Evolutionary conservation across 2,113 vertebrate species (phyloP).

Genomic region (Cynocephalus volans): DNA sequence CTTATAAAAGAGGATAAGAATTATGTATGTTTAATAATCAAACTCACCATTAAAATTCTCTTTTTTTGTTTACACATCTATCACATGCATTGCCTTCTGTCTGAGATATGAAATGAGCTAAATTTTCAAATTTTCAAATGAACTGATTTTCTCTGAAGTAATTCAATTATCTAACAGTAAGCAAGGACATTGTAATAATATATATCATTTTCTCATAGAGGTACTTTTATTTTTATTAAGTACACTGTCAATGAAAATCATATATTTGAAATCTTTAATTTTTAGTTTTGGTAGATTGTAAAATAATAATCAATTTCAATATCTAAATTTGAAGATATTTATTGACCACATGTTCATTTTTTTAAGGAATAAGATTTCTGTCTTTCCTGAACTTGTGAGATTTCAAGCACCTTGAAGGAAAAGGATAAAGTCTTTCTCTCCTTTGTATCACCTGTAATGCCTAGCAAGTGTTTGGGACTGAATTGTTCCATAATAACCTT

Average conservation of each 20-base stretch:
- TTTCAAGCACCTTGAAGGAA: slow-evolving; percentile 21
- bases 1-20: not conserved
- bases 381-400: not conserved
- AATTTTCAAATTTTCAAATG: slow-evolving; percentile 67
- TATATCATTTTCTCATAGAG: slow-evolving; percentile 81
- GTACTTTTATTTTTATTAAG: slow-evolving; percentile 81
- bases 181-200: slow-evolving; percentile 78
- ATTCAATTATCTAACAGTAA: slow-evolving; percentile 81
- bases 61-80: not conserved
- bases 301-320: not conserved
- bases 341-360: not conserved
- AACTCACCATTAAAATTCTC: not conserved
- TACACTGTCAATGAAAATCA: slow-evolving; percentile 52
- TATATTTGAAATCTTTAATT: slow-evolving; percentile 19
- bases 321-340: not conserved
- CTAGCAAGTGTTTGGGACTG: not conserved
- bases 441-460: not conserved
- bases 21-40: slow-evolving; percentile 27
- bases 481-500: not conserved
- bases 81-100: slow-evolving; percentile 1
- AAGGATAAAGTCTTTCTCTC: not conserved
- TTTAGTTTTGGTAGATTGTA: not conserved
- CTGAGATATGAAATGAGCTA: not conserved
- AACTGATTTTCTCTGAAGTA: slow-evolving; percentile 79
- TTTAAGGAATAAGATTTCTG: slow-evolving; percentile 13